Conservation (phyloP, 2,797 vertebrate species). For the Craterocephalus amniculus region DNA sequence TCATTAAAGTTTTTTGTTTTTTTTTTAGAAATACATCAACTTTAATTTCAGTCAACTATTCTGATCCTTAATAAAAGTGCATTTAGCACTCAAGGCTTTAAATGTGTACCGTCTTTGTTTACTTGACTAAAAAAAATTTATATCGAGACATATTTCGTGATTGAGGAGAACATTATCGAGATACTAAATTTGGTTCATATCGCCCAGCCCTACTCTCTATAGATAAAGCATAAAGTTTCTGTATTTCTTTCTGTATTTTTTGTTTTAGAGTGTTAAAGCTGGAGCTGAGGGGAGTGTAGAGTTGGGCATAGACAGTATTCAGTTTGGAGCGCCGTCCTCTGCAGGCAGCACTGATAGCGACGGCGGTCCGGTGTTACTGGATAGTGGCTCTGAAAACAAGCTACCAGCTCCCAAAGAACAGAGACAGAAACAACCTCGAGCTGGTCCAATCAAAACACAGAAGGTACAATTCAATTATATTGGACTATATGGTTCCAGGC, state of each 20-base stretch:
- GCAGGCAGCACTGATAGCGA: constrained; percentile 95
- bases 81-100: too few relatives aligned
- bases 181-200: too few relatives aligned
- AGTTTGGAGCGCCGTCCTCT: constrained; percentile 96
- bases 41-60: too few relatives aligned
- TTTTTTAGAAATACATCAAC: too few relatives aligned
- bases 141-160: too few relatives aligned
- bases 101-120: too few relatives aligned
- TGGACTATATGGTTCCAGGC: not conserved
- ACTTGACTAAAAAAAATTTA: too few relatives aligned
- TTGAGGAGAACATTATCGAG: too few relatives aligned
- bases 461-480: constrained; percentile 84
- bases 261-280: constrained; percentile 85
- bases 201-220: too few relatives aligned
- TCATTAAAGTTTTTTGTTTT: too few relatives aligned
- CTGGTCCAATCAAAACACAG: constrained; percentile 96
- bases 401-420: constrained; percentile 98
- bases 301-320: constrained; percentile 93
- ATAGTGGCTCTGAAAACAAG: constrained; percentile 88
- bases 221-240: not conserved
- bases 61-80: too few relatives aligned
- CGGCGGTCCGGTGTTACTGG: constrained; percentile 87
- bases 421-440: constrained; percentile 94
- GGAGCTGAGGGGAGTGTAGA: constrained; percentile 87
- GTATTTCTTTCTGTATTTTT: not conserved